Evolutionary conservation across 2,113 vertebrate genomes (phyloP), one percentile per base, ranked within the genome.

Genomic region (Strix uralensis): DNA sequence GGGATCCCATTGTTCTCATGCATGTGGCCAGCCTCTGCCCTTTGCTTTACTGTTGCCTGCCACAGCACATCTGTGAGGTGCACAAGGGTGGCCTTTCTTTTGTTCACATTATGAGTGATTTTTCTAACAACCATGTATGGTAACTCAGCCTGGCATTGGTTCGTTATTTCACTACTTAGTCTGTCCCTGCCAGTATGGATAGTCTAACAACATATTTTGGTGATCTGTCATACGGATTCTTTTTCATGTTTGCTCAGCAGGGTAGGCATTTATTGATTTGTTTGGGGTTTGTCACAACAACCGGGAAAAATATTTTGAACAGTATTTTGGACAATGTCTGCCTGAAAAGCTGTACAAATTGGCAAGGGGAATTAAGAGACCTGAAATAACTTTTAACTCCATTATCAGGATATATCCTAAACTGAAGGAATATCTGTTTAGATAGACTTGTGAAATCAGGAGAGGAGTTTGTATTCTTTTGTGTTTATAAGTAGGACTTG

Each of bases 111-210:
- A 9, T 40, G 27, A 69, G 30, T 27, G 30, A 29, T 71, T 89
- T 87, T 81, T n/a, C 15, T 59, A 67, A 73, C 57, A 72, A 75
- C 8, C 0, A 4, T 0, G 0, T 46, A 3, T 3, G n/a, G 38
- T 65, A 82, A 65, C 42, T 88, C 67, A 83, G 27, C 42, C 34
- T 92, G 46, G 19, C 0, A 0, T 10, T 44, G 22, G 11, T 86
- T 92, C 6, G 0, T 80, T 77, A 40, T 42, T 93, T 61, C 51
- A 58, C 34, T 49, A 36, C 17, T 77, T 88, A 21, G 21, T 57
- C 34, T 73, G 54, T 54, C 38, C 29, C 47, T 83, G 34, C 58
- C 38, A 42, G 25, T 58, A 62, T 21, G n/a, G 55, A 8, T 54
- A 49, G 49, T 81, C 67, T 71, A 46, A 70, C 32, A 38, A 22